Evolutionary conservation across 2,113 vertebrate genomes (phyloP), one percentile per base, ranked within the genome.

Genomic region (Gnathonemus longibarbis): DNA sequence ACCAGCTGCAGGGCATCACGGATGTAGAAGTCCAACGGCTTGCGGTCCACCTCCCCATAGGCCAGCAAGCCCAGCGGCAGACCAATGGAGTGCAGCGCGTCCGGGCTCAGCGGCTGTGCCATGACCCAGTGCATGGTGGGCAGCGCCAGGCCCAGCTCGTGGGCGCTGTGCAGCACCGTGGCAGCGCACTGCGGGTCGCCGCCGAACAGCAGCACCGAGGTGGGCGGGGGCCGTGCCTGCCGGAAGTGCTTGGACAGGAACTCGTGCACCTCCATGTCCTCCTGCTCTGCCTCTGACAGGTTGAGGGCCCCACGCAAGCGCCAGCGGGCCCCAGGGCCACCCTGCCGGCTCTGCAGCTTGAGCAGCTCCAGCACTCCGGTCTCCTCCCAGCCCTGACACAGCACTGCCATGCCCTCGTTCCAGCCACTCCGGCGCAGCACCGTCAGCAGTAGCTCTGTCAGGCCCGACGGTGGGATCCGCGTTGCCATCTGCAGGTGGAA

Each of bases 401-500:
- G 93, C 31, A 96, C 94, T 10, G 96, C 95, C 58, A 93, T 95
- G 19, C 95, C 93, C 8, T 98, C 97, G 3, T 95, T 94, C 97
- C 97, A 97, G 89, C 94, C 87, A 0, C 94, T 96, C 8, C 94
- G 94, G 88, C 86, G 94, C 91, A 98, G 92, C 91, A 98, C 13
- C 0, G 94, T 93, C 84, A 94, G 91, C 89, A 98, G 90, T 70
- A 98, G 93, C 0, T 97, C 96, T 13, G 97, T 94, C 89, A 98
- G 93, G 0, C 84, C 95, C 2, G 97, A 96, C 66, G 95, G 93
- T 0, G 97, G 95, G 89, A 96, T 94, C 53, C 95, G 95, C 3
- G 94, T 96, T 91, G 96, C 93, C 97, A 98, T 93, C 93, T 96
- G 97, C 88, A 98, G 95, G 92, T 98, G 98, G 93, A 98, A 97